phyloP scores from a whole-genome alignment of 2,113 vertebrate genomes.

The Actenoides hombroni region DNA sequence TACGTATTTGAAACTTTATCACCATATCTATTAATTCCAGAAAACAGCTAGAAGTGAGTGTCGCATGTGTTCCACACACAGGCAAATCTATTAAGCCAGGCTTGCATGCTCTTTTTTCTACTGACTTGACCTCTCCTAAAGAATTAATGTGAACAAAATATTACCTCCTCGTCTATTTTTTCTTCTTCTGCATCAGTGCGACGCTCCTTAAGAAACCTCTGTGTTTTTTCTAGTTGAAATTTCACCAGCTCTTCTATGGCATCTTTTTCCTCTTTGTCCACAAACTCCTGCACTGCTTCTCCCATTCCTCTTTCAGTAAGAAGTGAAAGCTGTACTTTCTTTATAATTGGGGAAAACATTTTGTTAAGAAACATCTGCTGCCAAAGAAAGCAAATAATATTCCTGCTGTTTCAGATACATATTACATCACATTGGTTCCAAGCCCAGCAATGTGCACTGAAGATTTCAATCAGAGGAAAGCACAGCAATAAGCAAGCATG shows the following conservation, averaged over 20 bases:
- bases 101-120: not conserved
- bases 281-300: constrained; percentile 96
- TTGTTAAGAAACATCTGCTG: not conserved
- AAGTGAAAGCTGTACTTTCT: constrained; percentile 93
- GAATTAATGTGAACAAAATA: not conserved
- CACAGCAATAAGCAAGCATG: not conserved
- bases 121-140: not conserved
- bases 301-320: constrained; percentile 96
- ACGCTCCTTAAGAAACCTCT: constrained; percentile 87
- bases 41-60: not conserved
- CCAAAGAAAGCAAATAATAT: not conserved
- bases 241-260: constrained; percentile 95
- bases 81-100: not conserved
- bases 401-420: not conserved
- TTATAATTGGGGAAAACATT: not conserved
- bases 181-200: constrained; percentile 83
- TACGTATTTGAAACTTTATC: not conserved
- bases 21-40: not conserved
- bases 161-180: constrained; percentile 91
- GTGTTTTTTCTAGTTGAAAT: constrained; percentile 95
- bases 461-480: not conserved
- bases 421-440: not conserved
- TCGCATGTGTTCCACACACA: not conserved
- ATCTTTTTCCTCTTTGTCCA: constrained; percentile 96
- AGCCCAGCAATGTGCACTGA: not conserved